These are phyloP conservation scores for Dufourea novaeangliae DNA, from an alignment of 1,140 invertebrate species.

Conservation along the genomic window DNA sequence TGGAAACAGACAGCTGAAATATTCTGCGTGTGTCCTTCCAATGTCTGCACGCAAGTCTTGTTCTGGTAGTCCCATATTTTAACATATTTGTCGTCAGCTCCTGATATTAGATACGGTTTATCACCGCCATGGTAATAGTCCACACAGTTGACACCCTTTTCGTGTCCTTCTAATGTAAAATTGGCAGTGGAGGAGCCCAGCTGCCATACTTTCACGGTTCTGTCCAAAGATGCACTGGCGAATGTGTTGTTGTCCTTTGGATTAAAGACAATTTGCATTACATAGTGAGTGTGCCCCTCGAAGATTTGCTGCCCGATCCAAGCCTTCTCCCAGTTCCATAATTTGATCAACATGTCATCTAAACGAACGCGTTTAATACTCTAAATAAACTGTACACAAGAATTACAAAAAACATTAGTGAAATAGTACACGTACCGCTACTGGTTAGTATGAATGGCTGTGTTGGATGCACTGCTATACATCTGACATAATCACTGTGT, in stretches of 20 bases:
- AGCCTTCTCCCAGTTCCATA: slow-evolving; percentile 99
- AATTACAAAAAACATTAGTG: too few relatives aligned
- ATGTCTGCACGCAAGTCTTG: slow-evolving; percentile 99
- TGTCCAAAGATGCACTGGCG: slow-evolving; percentile 98
- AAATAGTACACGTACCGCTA: slow-evolving; percentile 88
- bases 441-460: slow-evolving; percentile 98
- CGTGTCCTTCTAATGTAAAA: slow-evolving; percentile 99
- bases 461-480: slow-evolving; percentile 98
- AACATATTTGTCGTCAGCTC: slow-evolving; percentile 97
- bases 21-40: slow-evolving; percentile 98
- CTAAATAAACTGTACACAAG: background rate
- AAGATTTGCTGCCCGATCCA: slow-evolving; percentile 99
- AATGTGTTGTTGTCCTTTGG: slow-evolving; percentile 99
- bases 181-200: slow-evolving; percentile 98
- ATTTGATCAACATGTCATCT: slow-evolving; percentile 99
- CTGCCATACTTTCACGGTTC: slow-evolving; percentile 99
- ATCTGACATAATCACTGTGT: slow-evolving; percentile 98
- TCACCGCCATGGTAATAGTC: slow-evolving; percentile 99
- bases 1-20: slow-evolving; percentile 97
- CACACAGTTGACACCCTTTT: slow-evolving; percentile 99
- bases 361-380: slow-evolving; percentile 26
- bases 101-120: slow-evolving; percentile 99
- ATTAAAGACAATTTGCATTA: slow-evolving; percentile 99
- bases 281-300: slow-evolving; percentile 99
- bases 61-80: slow-evolving; percentile 99